Base-by-base conservation (phyloP, 2,113 vertebrate genomes). In the Mustelus asterias region DNA sequence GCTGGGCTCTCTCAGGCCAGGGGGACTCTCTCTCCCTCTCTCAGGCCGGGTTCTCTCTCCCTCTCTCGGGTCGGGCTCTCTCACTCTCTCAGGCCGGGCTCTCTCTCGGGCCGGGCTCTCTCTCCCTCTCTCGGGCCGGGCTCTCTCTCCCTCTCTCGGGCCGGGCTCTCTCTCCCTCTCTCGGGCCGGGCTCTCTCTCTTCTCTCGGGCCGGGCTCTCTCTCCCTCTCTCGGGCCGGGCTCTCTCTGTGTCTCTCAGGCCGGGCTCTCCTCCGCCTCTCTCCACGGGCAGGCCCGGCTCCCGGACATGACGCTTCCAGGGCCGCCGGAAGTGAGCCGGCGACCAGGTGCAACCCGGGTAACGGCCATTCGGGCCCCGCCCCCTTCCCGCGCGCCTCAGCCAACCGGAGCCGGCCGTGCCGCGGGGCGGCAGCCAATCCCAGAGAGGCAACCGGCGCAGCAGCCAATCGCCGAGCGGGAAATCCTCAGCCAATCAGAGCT, bases 271-370 rank as follows among this genome's bases (percentile, higher is more conserved):
- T 9, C 97, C 96, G 98, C 97, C 93, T 97, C 96, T 83, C 98
- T 96, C 1, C 96, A 97, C 96, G 94, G 96, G 37, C 98, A 98
- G 0, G 98, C 97, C 67, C 98, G 98, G 96, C 98, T 97, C 93
- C 98, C 98, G 85, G 98, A 98, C 60, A 98, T 97, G 2, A 98
- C 48, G 48, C 98, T 94, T 97, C 98, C 97, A 98, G 98, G 2
- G 97, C 97, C 92, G 97, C 96, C 1, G 92, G 95, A 96, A 98
- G 96, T 18, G 97, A 96, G 6, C 97, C 97, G 0, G 96, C 96
- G 2, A 97, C 97, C 96, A 96, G 86, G 97, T 2, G 89, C 98
- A 90, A 97, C 95, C 70, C 98, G 98, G 7, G 98, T 97, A 0
- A 98, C 98, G 96, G 98, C 98, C 98, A 97, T 97, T 13, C 60